Base-by-base conservation (phyloP, 1,140 invertebrate species). In the Drosophila mojavensis region DNA sequence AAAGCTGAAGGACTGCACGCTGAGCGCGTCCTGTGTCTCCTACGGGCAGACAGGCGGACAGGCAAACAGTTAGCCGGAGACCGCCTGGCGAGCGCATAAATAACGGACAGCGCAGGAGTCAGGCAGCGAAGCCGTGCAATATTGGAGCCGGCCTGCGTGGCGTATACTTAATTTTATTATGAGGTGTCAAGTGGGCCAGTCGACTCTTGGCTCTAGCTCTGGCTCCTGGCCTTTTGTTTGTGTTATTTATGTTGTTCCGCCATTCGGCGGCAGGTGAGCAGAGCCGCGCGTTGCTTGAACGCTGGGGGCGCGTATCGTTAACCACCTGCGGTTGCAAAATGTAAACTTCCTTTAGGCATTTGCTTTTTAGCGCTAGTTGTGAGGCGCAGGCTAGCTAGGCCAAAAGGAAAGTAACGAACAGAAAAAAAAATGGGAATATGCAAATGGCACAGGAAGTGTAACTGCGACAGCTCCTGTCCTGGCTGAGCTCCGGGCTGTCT, bases 81-180 rank as follows among this genome's bases (percentile, higher is more conserved):
- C 56, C 51, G 73, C 79, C 64, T 80, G 83, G 63, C 64, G 80
- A 82, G 76, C 54, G 62, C 84, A 89, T 88, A 89, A 88, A 89
- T 88, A 83, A 88, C 53, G 15, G 30, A 7, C 51, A 54, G 51
- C 7, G 7, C 3, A 28, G 13, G n/a, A 51, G 50, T 28, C 53
- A 54, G 53, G 26, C 71, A 59, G 33, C 26, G 36, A 39, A 39
- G 36, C 36, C 43, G 47, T 63, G 61, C 47, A 48, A 53, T 67
- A 50, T 67, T 55, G 82, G 56, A 64, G 60, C 20, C 50, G 41
- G 65, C 58, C 62, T 72, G 77, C 82, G 77, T 90, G 88, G 88
- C 88, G 88, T 90, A 90, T 90, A 90, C 88, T 90, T 90, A 86
- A 91, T 91, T 91, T 91, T 86, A 91, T 91, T 91, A 91, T 91